Base-by-base conservation (phyloP, 2,797 vertebrate genomes). In the Siniperca obscura region DNA sequence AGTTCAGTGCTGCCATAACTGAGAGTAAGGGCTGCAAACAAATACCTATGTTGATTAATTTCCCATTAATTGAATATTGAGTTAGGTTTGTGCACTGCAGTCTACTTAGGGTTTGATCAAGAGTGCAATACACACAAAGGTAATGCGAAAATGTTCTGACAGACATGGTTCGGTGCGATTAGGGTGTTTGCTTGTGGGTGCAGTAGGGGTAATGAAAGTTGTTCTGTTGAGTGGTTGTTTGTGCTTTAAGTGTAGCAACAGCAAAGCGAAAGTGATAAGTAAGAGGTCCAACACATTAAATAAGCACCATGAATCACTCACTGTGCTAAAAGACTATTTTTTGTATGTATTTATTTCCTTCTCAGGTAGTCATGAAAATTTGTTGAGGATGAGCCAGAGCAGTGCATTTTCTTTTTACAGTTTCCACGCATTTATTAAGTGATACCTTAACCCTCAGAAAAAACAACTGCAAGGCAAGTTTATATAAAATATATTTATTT, bases 11-110 rank as follows among this genome's bases (percentile, higher is more conserved):
- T 9, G 16, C 56, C 10, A 61, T 55, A 75, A 72, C 17, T 2
- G 1, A 25, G 22, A 74, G 6, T 46, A 66, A 2, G 3, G 10
- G 59, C 53, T 72, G n/a, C 52, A 70, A 52, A 42, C 70, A 70
- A 80, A 87, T 83, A 87, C 60, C 16, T 48, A 7, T 55, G 72
- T 68, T 70, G 77, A 85, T 89, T 84, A 70, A 81, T 88, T 77
- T 77, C 3, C 14, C 48, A 66, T 78, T 71, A 84, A 73, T 83
- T 74, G 12, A 81, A 71, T 82, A 81, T 73, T 75, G 59, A 75
- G 69, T 66, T 36, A 53, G 42, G 38, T 76, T 71, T 72, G 38
- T 80, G 44, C 68, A 21, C 42, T 71, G n/a, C 52, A 19, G 67
- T 67, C 74, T 55, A 76, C 36, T 67, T 56, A 71, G 22, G 59